A percentile compares a stretch with the other conserved stretches of the same genome.
phyloP scores from a whole-genome alignment of 2,113 vertebrate species.

The Vulpes lagopus region DNA sequence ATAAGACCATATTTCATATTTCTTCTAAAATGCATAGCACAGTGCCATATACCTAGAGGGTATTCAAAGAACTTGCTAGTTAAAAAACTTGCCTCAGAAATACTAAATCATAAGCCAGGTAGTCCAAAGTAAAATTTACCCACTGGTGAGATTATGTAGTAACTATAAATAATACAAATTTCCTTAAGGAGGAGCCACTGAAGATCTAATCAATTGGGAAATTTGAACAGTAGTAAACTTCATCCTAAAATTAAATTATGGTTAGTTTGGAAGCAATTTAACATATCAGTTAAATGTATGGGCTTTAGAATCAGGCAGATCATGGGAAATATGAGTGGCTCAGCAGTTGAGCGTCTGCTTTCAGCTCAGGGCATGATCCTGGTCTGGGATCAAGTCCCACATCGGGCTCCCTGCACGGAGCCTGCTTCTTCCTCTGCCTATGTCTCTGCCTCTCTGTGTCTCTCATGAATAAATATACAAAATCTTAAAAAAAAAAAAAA shows the following conservation, averaged over 20 bases:
- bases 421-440: too few relatives aligned
- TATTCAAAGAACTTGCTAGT: neutral
- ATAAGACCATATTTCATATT: neutral
- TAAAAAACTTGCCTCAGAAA: neutral
- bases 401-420: too few relatives aligned
- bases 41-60: neutral
- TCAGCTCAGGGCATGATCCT: too few relatives aligned
- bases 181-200: neutral
- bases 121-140: neutral
- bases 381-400: too few relatives aligned
- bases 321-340: neutral
- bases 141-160: neutral
- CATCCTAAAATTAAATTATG: slow-evolving; percentile 31
- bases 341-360: too few relatives aligned
- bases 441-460: too few relatives aligned
- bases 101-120: neutral
- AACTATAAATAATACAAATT: neutral
- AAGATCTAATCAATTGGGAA: slow-evolving; percentile 4
- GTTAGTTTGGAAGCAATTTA: slow-evolving; percentile 29
- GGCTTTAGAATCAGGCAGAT: neutral
- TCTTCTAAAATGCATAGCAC: neutral
- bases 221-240: neutral
- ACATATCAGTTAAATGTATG: neutral
- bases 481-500: neutral
- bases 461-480: too few relatives aligned